Evolutionary conservation across 2,888 invertebrate genomes (phyloP), one percentile per base, ranked within the genome.

Genomic region (Cremastobaeus sp.): DNA sequence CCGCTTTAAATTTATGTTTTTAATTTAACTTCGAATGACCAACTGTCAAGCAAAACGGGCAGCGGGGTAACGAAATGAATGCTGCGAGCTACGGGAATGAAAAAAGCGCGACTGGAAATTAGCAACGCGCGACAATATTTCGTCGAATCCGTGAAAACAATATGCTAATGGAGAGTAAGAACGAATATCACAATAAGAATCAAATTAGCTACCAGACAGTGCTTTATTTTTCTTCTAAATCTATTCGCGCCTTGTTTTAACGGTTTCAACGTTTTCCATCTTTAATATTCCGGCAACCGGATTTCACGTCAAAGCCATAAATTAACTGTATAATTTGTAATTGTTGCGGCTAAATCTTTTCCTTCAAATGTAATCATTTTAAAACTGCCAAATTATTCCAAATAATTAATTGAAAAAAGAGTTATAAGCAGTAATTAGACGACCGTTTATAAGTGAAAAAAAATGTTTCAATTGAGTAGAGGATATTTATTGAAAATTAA

Each of bases 11-110:
- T 86, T 86, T 86, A 86, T 85, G 85, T 86, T 85, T 86, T 86
- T 86, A 86, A 86, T 86, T 86, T 86, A 84, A 84, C 85, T 84
- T 83, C 80, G 83, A 84, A 85, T 86, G 84, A 86, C 84, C 85
- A 85, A 85, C 84, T 82, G 85, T 86, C 85, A 81, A 76, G 83
- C 74, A 72, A 64, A 71, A 68, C 43, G 55, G 66, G 62, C 48
- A 64, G 37, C 43, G 60, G 64, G 66, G 66, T 59, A 73, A 74
- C 74, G 62, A 68, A 50, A 69, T 69, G 64, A 68, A 74, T 52
- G 68, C 45, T 11, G n/a, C 32, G 41, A 28, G 57, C 52, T 20
- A 21, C n/a, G 62, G 52, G 75, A 66, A 66, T 70, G 77, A 82
- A 81, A 83, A 71, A 82, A 81, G 78, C 79, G 78, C 79, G 75